Evolutionary conservation across 2,888 invertebrate species (phyloP), one percentile per base, ranked within the genome.

Genomic region (Dicyrtomina minuta): DNA sequence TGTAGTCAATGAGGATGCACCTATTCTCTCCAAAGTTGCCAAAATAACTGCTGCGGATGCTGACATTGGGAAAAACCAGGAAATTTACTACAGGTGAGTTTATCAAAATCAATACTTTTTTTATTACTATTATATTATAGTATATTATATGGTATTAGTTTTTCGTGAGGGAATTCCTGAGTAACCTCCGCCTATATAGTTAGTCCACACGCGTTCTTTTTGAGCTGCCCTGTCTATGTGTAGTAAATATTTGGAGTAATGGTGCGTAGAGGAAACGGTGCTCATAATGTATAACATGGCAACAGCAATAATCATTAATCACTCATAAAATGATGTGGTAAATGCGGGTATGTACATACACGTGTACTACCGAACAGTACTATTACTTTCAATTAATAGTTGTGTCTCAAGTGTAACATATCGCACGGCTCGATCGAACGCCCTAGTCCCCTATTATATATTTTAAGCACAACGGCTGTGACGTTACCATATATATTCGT

Each of bases 11-110:
- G 96, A 96, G 82, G 95, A 96, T 82, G 89, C 90, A 70, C 89
- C 92, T 13, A 84, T 93, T 70, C 93, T 96, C 82, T 87, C 88
- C 68, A 78, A 76, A 72, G 73, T 80, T 26, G 75, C 81, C 5
- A 80, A 80, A 72, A 83, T 86, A 13, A 82, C 88, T 43, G 98
- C 97, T 0, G 95, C 94, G 80, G 98, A 99, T 83, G 96, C 98
- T 3, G 98, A 99, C 82, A 85, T 93, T 43, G 98, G 97, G 2
- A 86, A 93, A 79, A 98, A 98, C 82, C 96, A 96, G 0, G 95
- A 97, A 84, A 93, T 98, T 79, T 97, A 97, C 84, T 98, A 96
- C 84, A 95, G 78, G 78, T 78, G 68, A 73, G 72, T 24, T n/a
- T n/a, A n/a, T 12, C 1, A 26, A 27, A 13, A 13, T n/a, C n/a